A percentile compares a stretch with the other conserved stretches of the same genome.
phyloP scores from a whole-genome alignment of 1,140 invertebrate species.

The Euglossa dilemma region DNA sequence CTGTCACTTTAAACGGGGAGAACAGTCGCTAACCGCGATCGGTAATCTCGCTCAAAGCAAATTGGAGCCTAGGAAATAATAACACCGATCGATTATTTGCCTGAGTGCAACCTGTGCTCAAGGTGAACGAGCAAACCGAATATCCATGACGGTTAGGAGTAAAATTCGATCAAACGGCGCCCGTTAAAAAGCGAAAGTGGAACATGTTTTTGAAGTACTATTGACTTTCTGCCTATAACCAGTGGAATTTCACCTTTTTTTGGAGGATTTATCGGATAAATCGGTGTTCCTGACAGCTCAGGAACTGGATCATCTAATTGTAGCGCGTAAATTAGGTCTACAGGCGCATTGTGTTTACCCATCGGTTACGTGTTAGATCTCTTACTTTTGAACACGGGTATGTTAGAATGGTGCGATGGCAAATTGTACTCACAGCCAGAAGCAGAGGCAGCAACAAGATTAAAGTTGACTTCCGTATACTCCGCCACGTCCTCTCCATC shows the following conservation, averaged over 20 bases:
- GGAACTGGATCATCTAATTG: background rate
- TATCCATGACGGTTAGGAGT: background rate
- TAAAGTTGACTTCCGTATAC: slow-evolving; percentile 76
- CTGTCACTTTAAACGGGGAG: slow-evolving; percentile 52
- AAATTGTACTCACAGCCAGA: slow-evolving; percentile 77
- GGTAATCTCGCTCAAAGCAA: slow-evolving; percentile 44
- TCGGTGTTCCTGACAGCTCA: too few species aligned
- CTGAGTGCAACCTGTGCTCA: background rate
- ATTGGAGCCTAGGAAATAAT: slow-evolving; percentile 44
- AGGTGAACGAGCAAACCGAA: background rate
- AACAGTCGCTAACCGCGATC: slow-evolving; percentile 38
- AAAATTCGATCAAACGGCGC: background rate
- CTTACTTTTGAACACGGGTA: too few species aligned
- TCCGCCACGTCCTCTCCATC: slow-evolving; percentile 80
- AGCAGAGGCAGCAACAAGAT: slow-evolving; percentile 75
- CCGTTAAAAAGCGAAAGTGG: background rate
- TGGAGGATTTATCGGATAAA: too few species aligned
- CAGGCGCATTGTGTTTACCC: background rate
- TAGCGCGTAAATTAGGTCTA: background rate
- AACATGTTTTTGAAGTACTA: too few species aligned
- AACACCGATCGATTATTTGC: slow-evolving; percentile 42
- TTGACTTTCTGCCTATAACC: too few species aligned
- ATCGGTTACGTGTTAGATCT: too few species aligned
- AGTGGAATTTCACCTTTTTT: too few species aligned
- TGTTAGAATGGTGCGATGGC: background rate